Evolutionary conservation across 2,797 vertebrate genomes (phyloP), one percentile per base, ranked within the genome.

Genomic region (Crocodylus rhombifer): DNA sequence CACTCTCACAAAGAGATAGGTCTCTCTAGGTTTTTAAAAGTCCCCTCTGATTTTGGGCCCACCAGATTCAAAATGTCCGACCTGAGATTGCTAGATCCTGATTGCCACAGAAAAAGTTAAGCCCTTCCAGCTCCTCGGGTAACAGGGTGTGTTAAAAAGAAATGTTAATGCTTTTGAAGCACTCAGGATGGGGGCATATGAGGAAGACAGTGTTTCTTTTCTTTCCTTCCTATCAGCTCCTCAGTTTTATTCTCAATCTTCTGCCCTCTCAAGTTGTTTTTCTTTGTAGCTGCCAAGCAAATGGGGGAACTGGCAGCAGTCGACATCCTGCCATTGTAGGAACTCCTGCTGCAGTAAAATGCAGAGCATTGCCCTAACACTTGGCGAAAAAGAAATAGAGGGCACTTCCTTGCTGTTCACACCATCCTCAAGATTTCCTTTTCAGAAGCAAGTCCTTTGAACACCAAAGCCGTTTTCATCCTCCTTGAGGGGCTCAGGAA

Each of bases 291-390:
- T 75, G 0, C 63, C 25, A 74, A 17, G 28, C 80, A 76, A 77
- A 4, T 28, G 56, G 10, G 30, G 8, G 1, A 0, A 0, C 62
- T 62, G 26, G 61, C 61, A 26, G 23, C 61, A 21, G 9, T 62
- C 23, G 23, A 62, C 60, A 61, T 26, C 21, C 26, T 62, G 25
- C 23, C 61, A 62, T 21, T 62, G 61, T 62, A 62, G 61, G 26
- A 62, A 62, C 23, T 36, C 36, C 30, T 21, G 36, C 20, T 36
- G 36, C 30, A 69, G 21, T 6, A 69, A 69, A 69, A 36, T 23
- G 36, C 20, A 20, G 30, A 69, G 30, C 67, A 21, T n/a, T 69
- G 67, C 67, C 30, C 30, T 69, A 10, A 69, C 18, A 21, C 10
- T 69, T 12, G 33, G 11, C n/a, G 30, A 69, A 33, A 69, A 36